Evolutionary conservation across 1,140 invertebrate species (phyloP), one percentile per base, ranked within the genome.

Genomic region (Stegodyphus dumicola): DNA sequence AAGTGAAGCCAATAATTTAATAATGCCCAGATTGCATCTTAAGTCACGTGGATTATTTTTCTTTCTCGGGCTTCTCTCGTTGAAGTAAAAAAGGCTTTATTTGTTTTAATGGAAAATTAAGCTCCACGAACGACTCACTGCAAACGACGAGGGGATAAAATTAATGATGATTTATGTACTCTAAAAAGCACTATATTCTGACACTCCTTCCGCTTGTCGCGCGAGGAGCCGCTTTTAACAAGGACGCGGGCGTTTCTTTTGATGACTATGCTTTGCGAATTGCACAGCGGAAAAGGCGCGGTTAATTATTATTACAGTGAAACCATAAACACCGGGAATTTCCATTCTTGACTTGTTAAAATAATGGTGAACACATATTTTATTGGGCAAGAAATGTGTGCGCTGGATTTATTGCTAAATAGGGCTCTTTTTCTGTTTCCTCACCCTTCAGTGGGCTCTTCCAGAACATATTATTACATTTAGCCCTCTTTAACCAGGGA

Each of bases 101-200:
- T 75, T 75, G 73, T 15, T 77, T 77, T 77, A 77, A 77, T 77
- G 75, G 60, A 48, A 77, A 77, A 65, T 77, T 77, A 77, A 77
- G 75, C 75, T 49, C 66, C 75, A 15, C 60, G 33, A 33, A 33
- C 60, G 75, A 51, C 56, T 77, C 7, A 13, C n/a, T 49, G 11
- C 33, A 48, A 77, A 77, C 51, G 75, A 66, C 60, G 17, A 15
- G 5, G 60, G n/a, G 56, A 77, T 77, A 77, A 77, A 77, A 77
- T 77, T 77, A 77, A 77, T 77, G 75, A 77, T 77, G 75, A 77
- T 77, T 77, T 77, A 77, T 66, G 60, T 56, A 52, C 52, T 75
- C 73, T 17, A 13, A 60, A 56, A 75, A 66, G 75, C 60, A 77
- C 75, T 75, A 48, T 60, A 75, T 75, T 75, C 54, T 52, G 54